Evolutionary conservation across 2,888 invertebrate species (phyloP), one percentile per base, ranked within the genome.

Genomic region (Hecatera dysodea): DNA sequence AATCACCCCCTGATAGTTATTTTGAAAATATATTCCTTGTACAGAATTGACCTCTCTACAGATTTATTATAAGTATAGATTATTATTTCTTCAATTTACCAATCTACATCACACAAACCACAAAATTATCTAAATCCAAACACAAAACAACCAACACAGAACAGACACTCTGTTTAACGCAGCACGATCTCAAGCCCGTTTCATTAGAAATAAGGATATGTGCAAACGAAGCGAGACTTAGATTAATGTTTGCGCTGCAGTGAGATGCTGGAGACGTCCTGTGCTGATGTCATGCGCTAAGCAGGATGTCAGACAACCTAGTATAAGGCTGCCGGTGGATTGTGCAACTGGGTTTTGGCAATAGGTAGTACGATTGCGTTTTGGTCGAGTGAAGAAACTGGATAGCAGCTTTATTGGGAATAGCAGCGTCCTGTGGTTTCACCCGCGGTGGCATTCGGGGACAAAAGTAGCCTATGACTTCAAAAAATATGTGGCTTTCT

Each of bases 231-330:
- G 72, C 72, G 70, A 42, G 86, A 88, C 84, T 90, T 90, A 90
- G 89, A 92, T 92, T 90, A 92, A 91, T 92, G 91, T 92, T 92
- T 90, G 89, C 85, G 67, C 78, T 86, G 79, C 85, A 78, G 73
- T 72, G 86, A 82, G 77, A 75, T 72, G 60, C 64, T 80, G 71
- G 66, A 81, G 85, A 83, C 84, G 80, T 72, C 68, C 66, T 71
- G 74, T 65, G 71, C 80, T 83, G 81, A 81, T 84, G 88, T 88
- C 87, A 83, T 82, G 85, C 76, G 72, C 86, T 87, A 83, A 87
- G 84, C 85, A 81, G 86, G 73, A 75, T 84, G 81, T 75, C 71
- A 84, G 85, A 88, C 85, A 87, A 83, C 81, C 86, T 78, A 69
- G 42, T 42, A 59, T 86, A 79, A 85, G 75, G 88, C 78, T 63